Conservation (phyloP, 2,888 invertebrate genomes). For the Aethes cnicana region DNA sequence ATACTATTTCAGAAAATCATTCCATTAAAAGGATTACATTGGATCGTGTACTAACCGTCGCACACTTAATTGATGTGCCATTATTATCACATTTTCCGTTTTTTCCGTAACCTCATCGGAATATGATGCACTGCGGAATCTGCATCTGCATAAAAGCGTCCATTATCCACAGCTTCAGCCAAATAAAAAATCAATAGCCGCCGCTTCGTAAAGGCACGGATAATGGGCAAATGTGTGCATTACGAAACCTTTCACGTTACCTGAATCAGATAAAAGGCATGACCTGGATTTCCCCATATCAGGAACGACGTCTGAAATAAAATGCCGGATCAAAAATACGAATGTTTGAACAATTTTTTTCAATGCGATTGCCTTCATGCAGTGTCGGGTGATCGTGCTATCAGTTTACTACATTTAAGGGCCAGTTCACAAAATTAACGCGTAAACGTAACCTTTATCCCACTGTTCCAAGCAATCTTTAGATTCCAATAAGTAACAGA, state of each 20-base stretch:
- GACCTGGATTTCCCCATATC: too few relatives aligned
- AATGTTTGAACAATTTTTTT: too few relatives aligned
- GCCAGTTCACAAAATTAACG: too few relatives aligned
- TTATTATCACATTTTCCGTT: constrained; percentile 35
- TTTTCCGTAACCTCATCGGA: constrained; percentile 40
- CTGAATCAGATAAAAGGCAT: not conserved
- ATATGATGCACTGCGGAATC: constrained; percentile 75
- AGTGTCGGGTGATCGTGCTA: too few relatives aligned
- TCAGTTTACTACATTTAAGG: too few relatives aligned
- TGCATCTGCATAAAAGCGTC: constrained; percentile 79
- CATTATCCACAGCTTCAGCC: constrained; percentile 70
- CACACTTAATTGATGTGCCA: not conserved
- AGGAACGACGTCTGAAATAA: too few relatives aligned
- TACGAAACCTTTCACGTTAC: constrained; percentile 16
- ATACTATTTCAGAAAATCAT: not conserved
- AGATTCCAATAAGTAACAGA: too few relatives aligned
- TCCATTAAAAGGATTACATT: not conserved
- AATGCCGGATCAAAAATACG: too few relatives aligned
- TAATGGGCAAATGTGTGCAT: constrained; percentile 14
- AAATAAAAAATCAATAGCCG: constrained; percentile 76
- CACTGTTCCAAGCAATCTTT: too few relatives aligned
- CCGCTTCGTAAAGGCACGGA: constrained; percentile 36
- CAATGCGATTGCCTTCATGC: too few relatives aligned
- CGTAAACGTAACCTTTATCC: too few relatives aligned
- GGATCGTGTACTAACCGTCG: not conserved